Evolutionary conservation across 1,140 invertebrate genomes (phyloP).

Genomic region (Argopecten irradians): DNA sequence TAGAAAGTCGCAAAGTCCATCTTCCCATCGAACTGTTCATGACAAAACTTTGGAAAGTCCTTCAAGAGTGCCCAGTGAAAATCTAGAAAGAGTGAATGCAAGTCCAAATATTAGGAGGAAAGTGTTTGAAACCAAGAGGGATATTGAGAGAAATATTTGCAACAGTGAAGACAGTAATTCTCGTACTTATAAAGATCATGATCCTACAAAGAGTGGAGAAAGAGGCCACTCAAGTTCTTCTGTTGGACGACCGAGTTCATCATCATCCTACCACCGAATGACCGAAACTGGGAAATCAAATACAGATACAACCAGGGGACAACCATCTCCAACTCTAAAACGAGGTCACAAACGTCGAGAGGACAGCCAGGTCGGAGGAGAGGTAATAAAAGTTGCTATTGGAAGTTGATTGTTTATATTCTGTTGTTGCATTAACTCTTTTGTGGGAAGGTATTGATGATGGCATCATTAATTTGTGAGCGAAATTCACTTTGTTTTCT

Average conservation of each 20-base stretch:
- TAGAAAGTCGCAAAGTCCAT: neutral
- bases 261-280: neutral
- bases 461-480: too few relatives aligned
- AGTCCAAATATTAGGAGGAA: neutral
- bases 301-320: neutral
- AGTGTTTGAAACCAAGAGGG: neutral
- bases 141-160: neutral
- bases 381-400: too few relatives aligned
- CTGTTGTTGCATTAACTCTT: too few relatives aligned
- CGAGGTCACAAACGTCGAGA: conserved; percentile 1
- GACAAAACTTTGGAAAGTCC: neutral
- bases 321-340: neutral
- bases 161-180: neutral
- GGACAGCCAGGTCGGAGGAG: neutral
- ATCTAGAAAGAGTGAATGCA: neutral
- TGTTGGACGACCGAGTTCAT: neutral
- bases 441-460: too few relatives aligned
- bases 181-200: neutral
- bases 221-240: neutral
- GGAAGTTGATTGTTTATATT: too few relatives aligned
- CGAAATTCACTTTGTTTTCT: too few relatives aligned
- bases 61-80: neutral
- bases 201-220: neutral
- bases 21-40: neutral
- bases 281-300: neutral